phyloP scores from a whole-genome alignment of 2,113 vertebrate species.

The Anarrhichthys ocellatus region DNA sequence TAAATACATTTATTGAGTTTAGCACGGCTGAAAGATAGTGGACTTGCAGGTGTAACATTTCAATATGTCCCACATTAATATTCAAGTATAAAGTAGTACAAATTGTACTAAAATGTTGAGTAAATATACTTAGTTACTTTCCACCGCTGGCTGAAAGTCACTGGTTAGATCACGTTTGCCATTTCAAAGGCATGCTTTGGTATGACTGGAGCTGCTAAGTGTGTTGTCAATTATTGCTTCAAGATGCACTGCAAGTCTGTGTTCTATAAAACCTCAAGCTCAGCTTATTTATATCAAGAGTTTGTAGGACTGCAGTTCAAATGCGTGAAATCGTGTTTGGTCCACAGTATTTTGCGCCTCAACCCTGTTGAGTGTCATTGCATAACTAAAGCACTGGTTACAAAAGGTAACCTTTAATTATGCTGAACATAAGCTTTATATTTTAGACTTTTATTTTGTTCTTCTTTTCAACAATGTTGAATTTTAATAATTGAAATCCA shows the following conservation, averaged over 20 bases:
- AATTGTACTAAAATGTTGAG: background rate
- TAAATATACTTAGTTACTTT: background rate
- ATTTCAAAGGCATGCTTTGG: constrained; percentile 46
- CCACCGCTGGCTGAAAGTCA: background rate
- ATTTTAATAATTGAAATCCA: background rate
- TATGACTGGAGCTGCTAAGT: constrained; percentile 36
- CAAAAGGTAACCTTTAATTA: background rate
- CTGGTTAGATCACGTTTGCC: constrained; percentile 12
- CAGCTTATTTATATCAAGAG: constrained; percentile 35
- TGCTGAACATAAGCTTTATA: background rate
- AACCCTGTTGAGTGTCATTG: background rate
- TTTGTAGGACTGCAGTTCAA: constrained; percentile 24
- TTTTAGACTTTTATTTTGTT: background rate
- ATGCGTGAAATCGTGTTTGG: constrained; percentile 2
- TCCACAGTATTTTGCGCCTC: background rate
- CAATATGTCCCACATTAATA: background rate
- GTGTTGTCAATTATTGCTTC: constrained; percentile 67
- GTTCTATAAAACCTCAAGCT: constrained; percentile 46
- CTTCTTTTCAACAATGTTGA: background rate
- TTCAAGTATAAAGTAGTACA: background rate
- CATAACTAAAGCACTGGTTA: background rate
- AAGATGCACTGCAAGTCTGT: constrained; percentile 54
- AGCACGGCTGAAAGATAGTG: background rate
- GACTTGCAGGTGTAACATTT: background rate
- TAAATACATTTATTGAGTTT: background rate